Conservation (phyloP, 2,888 invertebrate species). For the Agonopterix arenella region DNA sequence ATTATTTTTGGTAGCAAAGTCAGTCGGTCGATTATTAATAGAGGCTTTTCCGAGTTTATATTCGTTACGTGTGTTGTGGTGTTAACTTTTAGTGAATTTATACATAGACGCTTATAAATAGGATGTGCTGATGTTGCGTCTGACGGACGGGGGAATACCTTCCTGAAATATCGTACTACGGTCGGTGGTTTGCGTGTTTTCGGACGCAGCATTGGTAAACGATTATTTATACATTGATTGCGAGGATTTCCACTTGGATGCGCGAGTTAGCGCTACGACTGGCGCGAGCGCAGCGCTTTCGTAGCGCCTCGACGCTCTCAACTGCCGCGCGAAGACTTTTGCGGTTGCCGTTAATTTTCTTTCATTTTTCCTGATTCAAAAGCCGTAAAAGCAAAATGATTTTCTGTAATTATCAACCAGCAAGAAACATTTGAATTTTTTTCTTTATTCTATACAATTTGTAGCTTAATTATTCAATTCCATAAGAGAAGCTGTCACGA, state of each 20-base stretch:
- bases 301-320: conserved; percentile 17
- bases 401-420: too few relatives aligned
- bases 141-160: conserved; percentile 77
- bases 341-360: too few relatives aligned
- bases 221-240: conserved; percentile 75
- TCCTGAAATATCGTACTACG: conserved; percentile 78
- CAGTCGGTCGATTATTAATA: conserved; percentile 79
- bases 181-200: conserved; percentile 71
- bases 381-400: too few relatives aligned
- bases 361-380: too few relatives aligned
- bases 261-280: conserved; percentile 27
- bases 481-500: conserved; percentile 41
- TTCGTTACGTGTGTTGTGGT: conserved; percentile 77
- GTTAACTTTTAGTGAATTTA: conserved; percentile 78
- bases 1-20: conserved; percentile 79
- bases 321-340: too few relatives aligned
- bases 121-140: conserved; percentile 76
- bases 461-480: neutral
- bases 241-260: conserved; percentile 37
- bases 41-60: conserved; percentile 78
- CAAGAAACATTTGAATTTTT: too few relatives aligned
- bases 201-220: conserved; percentile 75
- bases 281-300: conserved; percentile 16
- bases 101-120: conserved; percentile 78
- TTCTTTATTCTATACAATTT: neutral